Conservation (phyloP, 2,888 invertebrate genomes). For the Lissocephala sabroskyi region DNA sequence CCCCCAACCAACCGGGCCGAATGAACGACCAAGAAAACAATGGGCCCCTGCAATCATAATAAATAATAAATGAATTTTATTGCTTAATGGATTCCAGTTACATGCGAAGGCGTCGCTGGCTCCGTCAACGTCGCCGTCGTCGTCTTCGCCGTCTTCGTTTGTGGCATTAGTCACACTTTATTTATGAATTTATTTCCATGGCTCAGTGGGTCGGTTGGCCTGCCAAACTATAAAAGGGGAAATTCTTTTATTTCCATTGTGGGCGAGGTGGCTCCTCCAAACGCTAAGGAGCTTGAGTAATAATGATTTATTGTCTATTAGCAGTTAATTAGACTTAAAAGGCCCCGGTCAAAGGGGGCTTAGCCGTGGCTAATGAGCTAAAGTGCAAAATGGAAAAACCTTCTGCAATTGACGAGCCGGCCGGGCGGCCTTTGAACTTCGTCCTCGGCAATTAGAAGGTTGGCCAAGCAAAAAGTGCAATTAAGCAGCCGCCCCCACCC, state of each 20-base stretch:
- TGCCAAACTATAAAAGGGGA: no score
- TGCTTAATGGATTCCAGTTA: constrained; percentile 65
- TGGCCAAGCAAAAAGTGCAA: constrained; percentile 55
- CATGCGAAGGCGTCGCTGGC: constrained; percentile 22
- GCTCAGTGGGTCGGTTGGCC: neutral
- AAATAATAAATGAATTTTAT: constrained; percentile 67
- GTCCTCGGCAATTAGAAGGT: constrained; percentile 48
- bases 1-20: no score
- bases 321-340: constrained; percentile 66
- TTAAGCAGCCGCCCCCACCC: constrained; percentile 48
- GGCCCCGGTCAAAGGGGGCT: constrained; percentile 53
- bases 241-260: neutral
- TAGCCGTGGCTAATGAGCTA: constrained; percentile 24
- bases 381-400: constrained; percentile 60
- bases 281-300: constrained; percentile 50
- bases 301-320: constrained; percentile 65
- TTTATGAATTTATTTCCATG: constrained; percentile 53
- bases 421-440: constrained; percentile 45
- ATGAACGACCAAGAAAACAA: constrained; percentile 23
- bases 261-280: neutral
- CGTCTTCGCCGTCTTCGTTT: constrained; percentile 21
- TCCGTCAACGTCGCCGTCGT: constrained; percentile 1
- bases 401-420: constrained; percentile 24
- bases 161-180: constrained; percentile 65
- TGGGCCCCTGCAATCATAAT: constrained; percentile 54